These are phyloP conservation scores for Pterobdella sp. DNA, from an alignment of 2,888 invertebrate species.

Conservation along the genomic window DNA sequence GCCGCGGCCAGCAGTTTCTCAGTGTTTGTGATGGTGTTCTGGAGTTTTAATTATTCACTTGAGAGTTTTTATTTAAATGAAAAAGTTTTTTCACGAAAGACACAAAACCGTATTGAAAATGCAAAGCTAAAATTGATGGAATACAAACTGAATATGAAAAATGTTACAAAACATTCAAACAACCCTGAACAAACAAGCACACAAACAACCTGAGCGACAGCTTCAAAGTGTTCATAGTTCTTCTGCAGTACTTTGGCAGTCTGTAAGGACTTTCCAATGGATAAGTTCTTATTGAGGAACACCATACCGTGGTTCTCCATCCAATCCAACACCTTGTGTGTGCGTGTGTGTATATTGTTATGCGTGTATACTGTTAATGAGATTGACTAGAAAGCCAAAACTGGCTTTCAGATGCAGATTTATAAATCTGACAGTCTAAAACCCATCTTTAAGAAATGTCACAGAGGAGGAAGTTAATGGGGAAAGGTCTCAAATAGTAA, in stretches of 20 bases:
- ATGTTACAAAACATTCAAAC: background rate
- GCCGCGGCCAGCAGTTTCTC: slow-evolving; percentile 91
- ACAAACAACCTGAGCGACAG: slow-evolving; percentile 78
- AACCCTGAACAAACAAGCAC: background rate
- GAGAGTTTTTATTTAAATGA: background rate
- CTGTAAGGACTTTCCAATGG: slow-evolving; percentile 86
- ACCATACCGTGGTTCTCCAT: slow-evolving; percentile 92
- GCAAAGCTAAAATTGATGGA: background rate
- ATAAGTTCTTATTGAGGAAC: slow-evolving; percentile 90
- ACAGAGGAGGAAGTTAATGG: no score
- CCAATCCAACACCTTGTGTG: slow-evolving; percentile 82
- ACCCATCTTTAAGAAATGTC: no score
- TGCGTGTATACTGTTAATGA: background rate
- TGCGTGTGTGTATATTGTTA: background rate
- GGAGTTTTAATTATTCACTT: slow-evolving; percentile 24
- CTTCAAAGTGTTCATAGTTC: slow-evolving; percentile 96
- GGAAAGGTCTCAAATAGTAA: no score
- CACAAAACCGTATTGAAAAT: background rate
- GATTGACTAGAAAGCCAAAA: background rate
- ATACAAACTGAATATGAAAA: background rate
- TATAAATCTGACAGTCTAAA: no score
- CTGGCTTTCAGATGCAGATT: no score
- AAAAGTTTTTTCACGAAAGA: background rate
- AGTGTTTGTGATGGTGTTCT: slow-evolving; percentile 93
- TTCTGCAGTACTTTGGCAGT: slow-evolving; percentile 92